Evolutionary conservation across 1,140 invertebrate species (phyloP).

Genomic region (Pristionchus pacificus): DNA sequence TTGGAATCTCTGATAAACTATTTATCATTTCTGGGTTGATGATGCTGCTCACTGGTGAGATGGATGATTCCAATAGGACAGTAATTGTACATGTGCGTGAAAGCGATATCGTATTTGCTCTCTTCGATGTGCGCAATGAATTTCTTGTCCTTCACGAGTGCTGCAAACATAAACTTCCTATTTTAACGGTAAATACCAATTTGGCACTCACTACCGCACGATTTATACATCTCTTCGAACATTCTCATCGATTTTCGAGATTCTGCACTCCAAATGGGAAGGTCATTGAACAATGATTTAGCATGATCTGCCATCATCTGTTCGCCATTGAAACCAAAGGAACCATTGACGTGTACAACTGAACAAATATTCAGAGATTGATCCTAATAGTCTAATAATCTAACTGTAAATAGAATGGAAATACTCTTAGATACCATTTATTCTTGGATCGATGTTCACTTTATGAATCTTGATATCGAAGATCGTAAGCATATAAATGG

Average conservation of each 20-base stretch:
- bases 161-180: no score
- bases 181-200: no score
- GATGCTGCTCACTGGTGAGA: conserved; percentile 7
- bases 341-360: no score
- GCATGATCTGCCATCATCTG: no score
- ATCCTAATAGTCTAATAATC: no score
- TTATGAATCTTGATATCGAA: background rate
- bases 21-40: no score
- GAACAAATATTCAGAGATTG: no score
- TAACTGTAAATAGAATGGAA: no score
- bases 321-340: no score
- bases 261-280: background rate
- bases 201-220: conserved; percentile 13
- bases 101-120: conserved; percentile 17
- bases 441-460: background rate
- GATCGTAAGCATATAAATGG: conserved; percentile 2
- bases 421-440: no score
- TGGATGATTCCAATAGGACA: conserved; percentile 26
- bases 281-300: no score
- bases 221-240: background rate
- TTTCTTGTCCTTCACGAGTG: background rate
- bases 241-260: background rate
- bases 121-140: background rate
- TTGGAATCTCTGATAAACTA: conserved; percentile 8
- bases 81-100: conserved; percentile 27